A percentile compares a stretch with the other conserved stretches of the same genome.
Evolutionary conservation across 2,797 vertebrate genomes (phyloP).

Genomic region (Pyrocephalus nanus): DNA sequence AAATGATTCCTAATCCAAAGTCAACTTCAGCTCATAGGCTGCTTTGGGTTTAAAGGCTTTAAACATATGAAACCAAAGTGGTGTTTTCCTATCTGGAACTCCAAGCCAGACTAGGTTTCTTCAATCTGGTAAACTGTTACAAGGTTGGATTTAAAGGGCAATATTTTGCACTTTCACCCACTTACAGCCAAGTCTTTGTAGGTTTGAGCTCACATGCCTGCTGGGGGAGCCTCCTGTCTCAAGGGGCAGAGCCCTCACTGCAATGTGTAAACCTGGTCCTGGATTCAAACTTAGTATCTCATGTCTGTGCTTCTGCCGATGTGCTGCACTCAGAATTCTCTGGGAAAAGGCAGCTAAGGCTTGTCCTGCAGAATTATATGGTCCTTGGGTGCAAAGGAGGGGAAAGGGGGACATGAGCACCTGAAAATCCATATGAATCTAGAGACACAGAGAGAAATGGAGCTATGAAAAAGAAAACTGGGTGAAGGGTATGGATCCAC

Average conservation of each 20-base stretch:
- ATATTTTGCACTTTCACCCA: neutral
- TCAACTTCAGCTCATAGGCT: neutral
- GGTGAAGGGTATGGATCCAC: neutral
- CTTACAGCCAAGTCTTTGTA: neutral
- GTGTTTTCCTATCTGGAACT: neutral
- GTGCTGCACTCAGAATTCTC: neutral
- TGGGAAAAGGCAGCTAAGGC: neutral
- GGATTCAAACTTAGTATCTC: neutral
- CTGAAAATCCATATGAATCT: neutral
- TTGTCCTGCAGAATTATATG: neutral
- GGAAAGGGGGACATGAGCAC: fast-evolving
- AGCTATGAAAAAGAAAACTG: neutral
- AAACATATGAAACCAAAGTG: neutral
- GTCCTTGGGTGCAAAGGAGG: neutral
- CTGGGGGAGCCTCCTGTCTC: neutral
- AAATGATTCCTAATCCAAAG: neutral
- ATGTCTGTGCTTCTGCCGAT: neutral
- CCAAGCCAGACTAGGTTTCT: neutral
- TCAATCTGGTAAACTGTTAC: neutral
- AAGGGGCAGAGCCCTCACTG: neutral
- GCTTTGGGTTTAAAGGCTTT: neutral
- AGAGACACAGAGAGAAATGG: neutral
- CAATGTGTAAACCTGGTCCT: neutral
- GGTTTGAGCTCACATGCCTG: neutral
- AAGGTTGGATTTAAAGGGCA: neutral